Percentiles rank a stretch among this genome's conserved stretches.
phyloP scores from a whole-genome alignment of 1,140 invertebrate genomes.

The Nasonia longicornis region DNA sequence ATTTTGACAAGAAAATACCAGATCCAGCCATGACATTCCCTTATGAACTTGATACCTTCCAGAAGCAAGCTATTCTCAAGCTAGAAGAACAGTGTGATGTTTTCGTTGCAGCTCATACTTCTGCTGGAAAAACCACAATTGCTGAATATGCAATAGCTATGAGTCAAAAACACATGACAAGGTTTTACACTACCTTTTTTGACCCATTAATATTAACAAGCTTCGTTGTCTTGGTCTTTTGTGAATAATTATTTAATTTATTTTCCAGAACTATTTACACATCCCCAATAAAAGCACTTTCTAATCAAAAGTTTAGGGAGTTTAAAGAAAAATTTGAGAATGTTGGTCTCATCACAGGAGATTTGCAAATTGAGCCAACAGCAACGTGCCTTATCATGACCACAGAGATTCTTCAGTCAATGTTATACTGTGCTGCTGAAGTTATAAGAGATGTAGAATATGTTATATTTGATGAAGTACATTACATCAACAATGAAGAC shows the following conservation, averaged over 20 bases:
- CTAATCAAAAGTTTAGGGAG: slow-evolving; percentile 99
- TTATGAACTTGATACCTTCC: slow-evolving; percentile 97
- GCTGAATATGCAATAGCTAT: slow-evolving; percentile 98
- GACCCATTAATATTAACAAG: slow-evolving; percentile 17
- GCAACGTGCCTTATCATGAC: slow-evolving; percentile 99
- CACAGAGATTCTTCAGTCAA: slow-evolving; percentile 97
- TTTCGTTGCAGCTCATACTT: slow-evolving; percentile 99
- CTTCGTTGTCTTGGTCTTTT: neutral
- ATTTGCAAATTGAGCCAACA: slow-evolving; percentile 94
- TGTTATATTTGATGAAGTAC: slow-evolving; percentile 99
- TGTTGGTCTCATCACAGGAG: slow-evolving; percentile 95
- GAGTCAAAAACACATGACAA: slow-evolving; percentile 91
- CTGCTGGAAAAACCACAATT: slow-evolving; percentile 98
- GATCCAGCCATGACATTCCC: slow-evolving; percentile 88
- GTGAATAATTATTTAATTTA: slow-evolving; percentile 16
- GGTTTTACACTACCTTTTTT: slow-evolving; percentile 65
- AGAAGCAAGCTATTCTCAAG: slow-evolving; percentile 95
- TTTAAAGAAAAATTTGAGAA: slow-evolving; percentile 94
- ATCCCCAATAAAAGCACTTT: slow-evolving; percentile 98
- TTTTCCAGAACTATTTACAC: slow-evolving; percentile 92
- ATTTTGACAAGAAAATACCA: slow-evolving; percentile 87
- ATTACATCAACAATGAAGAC: slow-evolving; percentile 98
- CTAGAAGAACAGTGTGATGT: slow-evolving; percentile 95
- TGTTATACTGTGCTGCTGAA: slow-evolving; percentile 97
- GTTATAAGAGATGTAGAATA: slow-evolving; percentile 96